A percentile compares a stretch with the other conserved stretches of the same genome.
Conservation (phyloP, 2,888 invertebrate species). For the Calameuta idolon region DNA sequence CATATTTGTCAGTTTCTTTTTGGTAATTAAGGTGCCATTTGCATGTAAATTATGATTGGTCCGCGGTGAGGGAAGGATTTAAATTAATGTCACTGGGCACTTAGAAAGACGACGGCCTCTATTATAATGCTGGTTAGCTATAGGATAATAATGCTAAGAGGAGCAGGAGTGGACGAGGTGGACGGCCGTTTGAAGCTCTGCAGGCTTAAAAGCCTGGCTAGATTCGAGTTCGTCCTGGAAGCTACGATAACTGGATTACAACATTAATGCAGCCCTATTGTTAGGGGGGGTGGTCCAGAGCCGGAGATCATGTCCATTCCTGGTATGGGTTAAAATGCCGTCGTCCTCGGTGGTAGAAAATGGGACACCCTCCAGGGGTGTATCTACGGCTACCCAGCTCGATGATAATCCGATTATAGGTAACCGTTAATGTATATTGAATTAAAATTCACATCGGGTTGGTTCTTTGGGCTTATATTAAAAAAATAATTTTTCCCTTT, state of each 20-base stretch:
- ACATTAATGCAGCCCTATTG: constrained; percentile 11
- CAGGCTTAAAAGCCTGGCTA: constrained; percentile 6
- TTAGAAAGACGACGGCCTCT: neutral
- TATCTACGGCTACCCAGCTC: neutral
- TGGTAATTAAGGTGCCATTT: neutral
- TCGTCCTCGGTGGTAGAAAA: neutral
- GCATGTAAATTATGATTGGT: neutral
- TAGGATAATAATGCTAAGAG: neutral
- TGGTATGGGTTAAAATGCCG: neutral
- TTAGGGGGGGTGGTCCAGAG: neutral
- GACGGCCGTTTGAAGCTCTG: constrained; percentile 5
- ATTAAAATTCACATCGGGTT: constrained; percentile 44
- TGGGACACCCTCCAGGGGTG: neutral
- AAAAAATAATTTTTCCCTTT: neutral
- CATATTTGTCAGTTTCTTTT: neutral
- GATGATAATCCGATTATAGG: constrained; percentile 46
- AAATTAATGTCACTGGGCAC: neutral
- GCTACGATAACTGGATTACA: constrained; percentile 13
- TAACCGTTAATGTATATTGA: constrained; percentile 42
- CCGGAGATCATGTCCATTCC: neutral
- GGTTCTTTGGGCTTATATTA: neutral
- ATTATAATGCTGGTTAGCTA: neutral
- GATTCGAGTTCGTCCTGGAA: constrained; percentile 10
- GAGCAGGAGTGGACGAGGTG: neutral
- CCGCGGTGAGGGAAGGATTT: neutral